Percentiles rank a stretch among this genome's conserved stretches.
phyloP scores from a whole-genome alignment of 2,888 invertebrate genomes.

The Tenthredo distinguenda region DNA sequence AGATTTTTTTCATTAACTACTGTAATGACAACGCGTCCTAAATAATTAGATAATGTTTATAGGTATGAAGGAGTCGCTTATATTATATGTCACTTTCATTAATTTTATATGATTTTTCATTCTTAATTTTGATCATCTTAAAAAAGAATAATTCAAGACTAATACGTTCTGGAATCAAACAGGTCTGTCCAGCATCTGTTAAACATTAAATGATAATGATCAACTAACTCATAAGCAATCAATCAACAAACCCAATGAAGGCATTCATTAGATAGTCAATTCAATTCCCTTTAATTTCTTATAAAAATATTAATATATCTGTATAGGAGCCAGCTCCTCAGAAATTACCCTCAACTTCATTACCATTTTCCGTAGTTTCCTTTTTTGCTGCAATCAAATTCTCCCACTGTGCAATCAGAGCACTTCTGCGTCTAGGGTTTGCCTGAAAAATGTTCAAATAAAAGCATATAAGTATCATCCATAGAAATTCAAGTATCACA shows the following conservation, averaged over 20 bases:
- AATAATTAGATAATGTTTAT: not conserved
- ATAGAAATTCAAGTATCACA: not conserved
- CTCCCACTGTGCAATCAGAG: slow-evolving; percentile 91
- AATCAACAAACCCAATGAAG: slow-evolving; percentile 1
- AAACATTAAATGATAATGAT: slow-evolving; percentile 32
- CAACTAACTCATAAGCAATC: not conserved
- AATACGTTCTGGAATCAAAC: slow-evolving; percentile 23
- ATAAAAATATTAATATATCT: slow-evolving; percentile 35
- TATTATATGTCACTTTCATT: slow-evolving; percentile 8
- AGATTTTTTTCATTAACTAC: slow-evolving; percentile 8
- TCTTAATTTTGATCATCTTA: not conserved
- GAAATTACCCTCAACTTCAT: slow-evolving; percentile 68
- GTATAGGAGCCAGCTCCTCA: slow-evolving; percentile 56
- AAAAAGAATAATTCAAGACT: slow-evolving; percentile 16
- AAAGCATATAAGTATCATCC: not conserved
- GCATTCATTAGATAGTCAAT: not conserved
- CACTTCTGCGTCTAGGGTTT: slow-evolving; percentile 81
- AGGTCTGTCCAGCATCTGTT: slow-evolving; percentile 24
- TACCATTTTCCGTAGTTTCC: slow-evolving; percentile 67
- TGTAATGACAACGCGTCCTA: slow-evolving; percentile 17
- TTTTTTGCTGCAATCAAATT: slow-evolving; percentile 82
- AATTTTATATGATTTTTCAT: not conserved
- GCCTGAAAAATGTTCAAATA: slow-evolving; percentile 61
- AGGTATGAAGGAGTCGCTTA: not conserved
- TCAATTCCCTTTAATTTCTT: slow-evolving; percentile 21